These are phyloP conservation scores for Chloroceryle aenea DNA, from an alignment of 2,113 vertebrate genomes.

Conservation along the genomic window DNA sequence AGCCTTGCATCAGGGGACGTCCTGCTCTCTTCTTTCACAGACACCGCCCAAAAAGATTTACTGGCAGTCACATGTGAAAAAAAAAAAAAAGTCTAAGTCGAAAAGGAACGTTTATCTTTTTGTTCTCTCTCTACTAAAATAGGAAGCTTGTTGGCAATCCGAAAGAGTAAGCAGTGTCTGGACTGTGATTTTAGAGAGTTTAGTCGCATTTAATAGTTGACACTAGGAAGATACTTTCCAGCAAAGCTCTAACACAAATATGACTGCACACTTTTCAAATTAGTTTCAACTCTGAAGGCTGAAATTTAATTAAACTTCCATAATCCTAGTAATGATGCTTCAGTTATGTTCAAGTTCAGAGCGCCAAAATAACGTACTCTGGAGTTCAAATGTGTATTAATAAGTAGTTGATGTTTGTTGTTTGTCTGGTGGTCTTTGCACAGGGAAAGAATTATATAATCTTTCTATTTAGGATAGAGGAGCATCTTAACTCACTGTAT, in stretches of 20 bases:
- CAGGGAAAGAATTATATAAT: background rate
- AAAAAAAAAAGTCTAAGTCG: background rate
- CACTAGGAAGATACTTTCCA: background rate
- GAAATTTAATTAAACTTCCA: conserved; percentile 35
- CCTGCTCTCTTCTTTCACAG: background rate
- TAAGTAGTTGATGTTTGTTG: background rate
- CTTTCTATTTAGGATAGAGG: background rate
- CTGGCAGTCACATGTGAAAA: background rate
- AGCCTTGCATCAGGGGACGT: background rate
- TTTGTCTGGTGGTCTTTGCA: background rate
- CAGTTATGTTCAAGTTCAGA: background rate
- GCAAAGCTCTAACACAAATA: conserved; percentile 3
- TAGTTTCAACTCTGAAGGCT: conserved; percentile 13
- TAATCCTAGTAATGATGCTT: background rate
- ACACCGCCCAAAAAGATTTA: background rate
- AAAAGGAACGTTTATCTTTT: background rate
- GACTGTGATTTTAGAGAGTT: background rate
- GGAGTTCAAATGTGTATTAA: background rate
- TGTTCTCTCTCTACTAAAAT: background rate
- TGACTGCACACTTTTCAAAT: conserved; percentile 13
- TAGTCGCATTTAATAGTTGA: background rate
- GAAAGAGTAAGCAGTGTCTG: background rate
- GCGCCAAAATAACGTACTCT: background rate
- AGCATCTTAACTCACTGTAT: background rate
- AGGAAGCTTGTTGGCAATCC: background rate